Evolutionary conservation across 2,113 vertebrate genomes (phyloP).

Genomic region (Dicrurus megarhynchus): DNA sequence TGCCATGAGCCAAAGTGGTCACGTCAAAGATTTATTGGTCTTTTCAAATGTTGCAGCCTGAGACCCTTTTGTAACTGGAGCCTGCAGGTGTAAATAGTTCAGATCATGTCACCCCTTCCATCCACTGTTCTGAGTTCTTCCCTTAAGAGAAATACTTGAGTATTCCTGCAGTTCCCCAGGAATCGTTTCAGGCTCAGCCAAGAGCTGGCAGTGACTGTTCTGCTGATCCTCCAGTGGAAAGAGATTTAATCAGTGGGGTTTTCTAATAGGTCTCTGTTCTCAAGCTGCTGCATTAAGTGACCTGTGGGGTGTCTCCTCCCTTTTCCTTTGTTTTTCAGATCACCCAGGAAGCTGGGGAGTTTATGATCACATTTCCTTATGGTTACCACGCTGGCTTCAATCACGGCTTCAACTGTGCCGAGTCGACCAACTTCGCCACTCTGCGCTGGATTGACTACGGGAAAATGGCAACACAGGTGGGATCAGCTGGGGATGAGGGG

Average conservation of each 20-base stretch:
- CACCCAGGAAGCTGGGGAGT: slow-evolving; percentile 95
- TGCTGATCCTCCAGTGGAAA: rapidly evolving
- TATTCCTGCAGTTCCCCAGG: not conserved
- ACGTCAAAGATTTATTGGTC: not conserved
- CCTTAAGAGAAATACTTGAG: not conserved
- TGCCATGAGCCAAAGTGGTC: not conserved
- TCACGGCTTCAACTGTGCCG: slow-evolving; percentile 97
- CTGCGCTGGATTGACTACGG: slow-evolving; percentile 96
- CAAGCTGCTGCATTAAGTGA: not conserved
- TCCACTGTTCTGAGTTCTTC: not conserved
- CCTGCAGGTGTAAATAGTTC: not conserved
- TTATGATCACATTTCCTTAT: slow-evolving; percentile 95
- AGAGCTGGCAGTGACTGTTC: not conserved
- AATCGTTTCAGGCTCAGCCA: not conserved
- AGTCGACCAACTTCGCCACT: slow-evolving; percentile 97
- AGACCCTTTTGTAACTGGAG: not conserved
- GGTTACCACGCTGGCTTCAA: slow-evolving; percentile 98
- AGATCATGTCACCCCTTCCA: not conserved
- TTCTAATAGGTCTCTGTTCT: not conserved
- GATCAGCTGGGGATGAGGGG: not conserved
- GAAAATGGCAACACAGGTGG: slow-evolving; percentile 92
- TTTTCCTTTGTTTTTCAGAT: slow-evolving; percentile 70
- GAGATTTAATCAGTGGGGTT: not conserved
- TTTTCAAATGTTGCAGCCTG: not conserved
- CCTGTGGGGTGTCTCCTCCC: not conserved